These are phyloP conservation scores for Agonopterix arenella DNA, from an alignment of 2,888 invertebrate genomes.

Conservation along the genomic window DNA sequence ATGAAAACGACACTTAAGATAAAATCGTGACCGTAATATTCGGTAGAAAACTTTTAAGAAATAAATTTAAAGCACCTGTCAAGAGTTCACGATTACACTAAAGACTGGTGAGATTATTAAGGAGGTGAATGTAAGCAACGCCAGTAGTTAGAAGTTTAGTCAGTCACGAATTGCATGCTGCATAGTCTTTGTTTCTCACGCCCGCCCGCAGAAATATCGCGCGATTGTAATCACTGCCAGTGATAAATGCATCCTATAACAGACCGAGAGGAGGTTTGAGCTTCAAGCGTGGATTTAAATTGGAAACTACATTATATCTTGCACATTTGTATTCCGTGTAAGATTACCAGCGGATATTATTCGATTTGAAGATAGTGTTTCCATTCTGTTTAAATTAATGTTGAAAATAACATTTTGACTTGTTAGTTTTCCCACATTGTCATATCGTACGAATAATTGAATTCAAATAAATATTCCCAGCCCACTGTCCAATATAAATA, in stretches of 20 bases:
- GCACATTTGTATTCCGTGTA: background rate
- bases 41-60: too few relatives aligned
- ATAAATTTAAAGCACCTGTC: slow-evolving; percentile 3
- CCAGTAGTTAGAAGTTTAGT: slow-evolving; percentile 24
- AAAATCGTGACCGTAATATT: too few relatives aligned
- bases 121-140: slow-evolving; percentile 14
- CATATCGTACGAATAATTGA: too few relatives aligned
- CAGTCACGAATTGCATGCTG: slow-evolving; percentile 46
- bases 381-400: too few relatives aligned
- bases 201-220: slow-evolving; percentile 50
- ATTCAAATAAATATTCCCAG: too few relatives aligned
- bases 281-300: slow-evolving; percentile 3
- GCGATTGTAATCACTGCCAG: slow-evolving; percentile 48
- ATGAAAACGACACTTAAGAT: too few relatives aligned
- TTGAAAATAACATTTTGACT: too few relatives aligned
- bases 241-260: slow-evolving; percentile 53
- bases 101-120: slow-evolving; percentile 25
- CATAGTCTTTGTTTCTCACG: slow-evolving; percentile 56
- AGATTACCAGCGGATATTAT: background rate
- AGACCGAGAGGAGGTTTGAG: background rate
- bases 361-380: background rate
- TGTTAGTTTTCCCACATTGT: too few relatives aligned
- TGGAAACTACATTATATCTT: background rate
- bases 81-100: slow-evolving; percentile 9
- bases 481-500: too few relatives aligned